phyloP scores from a whole-genome alignment of 2,797 vertebrate species.

The Lagocephalus sceleratus region DNA sequence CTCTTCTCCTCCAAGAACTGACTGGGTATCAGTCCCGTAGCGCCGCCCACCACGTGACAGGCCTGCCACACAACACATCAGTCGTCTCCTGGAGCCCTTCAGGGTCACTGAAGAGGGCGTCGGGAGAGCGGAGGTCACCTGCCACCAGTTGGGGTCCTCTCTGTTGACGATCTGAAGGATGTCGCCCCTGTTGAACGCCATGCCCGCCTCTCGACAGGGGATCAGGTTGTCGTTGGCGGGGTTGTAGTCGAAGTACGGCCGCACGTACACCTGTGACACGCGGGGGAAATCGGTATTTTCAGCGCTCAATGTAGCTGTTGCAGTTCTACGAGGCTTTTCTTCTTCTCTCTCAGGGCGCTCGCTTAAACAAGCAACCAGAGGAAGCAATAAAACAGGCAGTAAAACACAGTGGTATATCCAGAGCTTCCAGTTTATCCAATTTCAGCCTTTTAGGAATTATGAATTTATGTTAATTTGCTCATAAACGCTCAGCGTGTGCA shows the following conservation, averaged over 20 bases:
- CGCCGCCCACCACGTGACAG: slow-evolving; percentile 89
- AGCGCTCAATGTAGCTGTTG: too few relatives aligned
- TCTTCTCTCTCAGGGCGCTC: too few relatives aligned
- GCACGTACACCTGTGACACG: slow-evolving; percentile 87
- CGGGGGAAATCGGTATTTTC: background rate
- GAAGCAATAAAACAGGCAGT: slow-evolving; percentile 61
- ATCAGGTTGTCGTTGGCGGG: slow-evolving; percentile 93
- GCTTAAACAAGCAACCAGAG: slow-evolving; percentile 58
- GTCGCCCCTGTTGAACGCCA: slow-evolving; percentile 90
- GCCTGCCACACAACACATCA: slow-evolving; percentile 73
- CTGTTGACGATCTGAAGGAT: slow-evolving; percentile 97
- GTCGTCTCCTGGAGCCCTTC: background rate
- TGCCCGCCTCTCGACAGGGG: slow-evolving; percentile 94
- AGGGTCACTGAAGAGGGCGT: background rate
- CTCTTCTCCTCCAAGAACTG: slow-evolving; percentile 98
- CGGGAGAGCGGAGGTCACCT: slow-evolving; percentile 74
- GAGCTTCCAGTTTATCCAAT: slow-evolving; percentile 28
- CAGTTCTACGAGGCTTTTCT: too few relatives aligned
- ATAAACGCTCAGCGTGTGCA: background rate
- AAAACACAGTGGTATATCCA: slow-evolving; percentile 17
- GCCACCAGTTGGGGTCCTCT: slow-evolving; percentile 98
- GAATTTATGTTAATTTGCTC: slow-evolving; percentile 10
- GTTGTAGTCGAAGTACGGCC: slow-evolving; percentile 97
- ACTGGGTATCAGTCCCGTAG: slow-evolving; percentile 95
- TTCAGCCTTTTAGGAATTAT: background rate